Evolutionary conservation across 2,888 invertebrate species (phyloP).

Genomic region (Zygothrica quintamaculata): DNA sequence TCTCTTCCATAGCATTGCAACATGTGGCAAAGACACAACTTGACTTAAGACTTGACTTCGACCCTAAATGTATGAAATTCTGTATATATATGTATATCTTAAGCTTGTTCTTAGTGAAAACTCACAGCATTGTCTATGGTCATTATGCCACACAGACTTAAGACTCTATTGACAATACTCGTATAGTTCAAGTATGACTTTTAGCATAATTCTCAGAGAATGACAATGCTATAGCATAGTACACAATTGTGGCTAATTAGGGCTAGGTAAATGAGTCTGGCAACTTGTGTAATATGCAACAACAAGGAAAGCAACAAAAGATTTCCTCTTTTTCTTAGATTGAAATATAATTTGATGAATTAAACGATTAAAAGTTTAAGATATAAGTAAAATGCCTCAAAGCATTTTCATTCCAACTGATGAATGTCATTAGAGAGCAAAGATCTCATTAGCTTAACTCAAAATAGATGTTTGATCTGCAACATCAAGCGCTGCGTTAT

Average conservation of each 20-base stretch:
- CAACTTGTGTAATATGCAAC: constrained; percentile 35
- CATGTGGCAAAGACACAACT: constrained; percentile 21
- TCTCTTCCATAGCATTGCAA: constrained; percentile 67
- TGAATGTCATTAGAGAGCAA: too few species aligned
- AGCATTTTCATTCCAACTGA: too few species aligned
- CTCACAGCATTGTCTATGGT: constrained; percentile 65
- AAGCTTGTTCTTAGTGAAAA: constrained; percentile 23
- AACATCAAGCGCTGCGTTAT: too few species aligned
- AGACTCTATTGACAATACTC: constrained; percentile 50
- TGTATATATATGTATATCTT: constrained; percentile 36
- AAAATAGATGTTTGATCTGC: too few species aligned
- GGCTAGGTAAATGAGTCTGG: constrained; percentile 41
- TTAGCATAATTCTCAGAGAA: constrained; percentile 70
- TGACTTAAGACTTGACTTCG: constrained; percentile 8
- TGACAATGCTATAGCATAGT: constrained; percentile 59
- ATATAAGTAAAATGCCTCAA: too few species aligned
- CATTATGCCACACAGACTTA: constrained; percentile 9
- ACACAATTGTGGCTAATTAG: constrained; percentile 45
- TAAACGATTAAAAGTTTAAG: too few species aligned
- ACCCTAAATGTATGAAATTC: not conserved
- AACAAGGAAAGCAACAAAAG: not conserved
- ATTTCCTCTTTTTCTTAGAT: too few species aligned
- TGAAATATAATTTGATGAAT: too few species aligned
- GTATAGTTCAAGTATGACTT: constrained; percentile 39
- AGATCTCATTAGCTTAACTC: too few species aligned